A percentile compares a stretch with the other conserved stretches of the same genome.
These are phyloP conservation scores for Ictalurus furcatus DNA, from an alignment of 2,113 vertebrate species.

Conservation along the genomic window DNA sequence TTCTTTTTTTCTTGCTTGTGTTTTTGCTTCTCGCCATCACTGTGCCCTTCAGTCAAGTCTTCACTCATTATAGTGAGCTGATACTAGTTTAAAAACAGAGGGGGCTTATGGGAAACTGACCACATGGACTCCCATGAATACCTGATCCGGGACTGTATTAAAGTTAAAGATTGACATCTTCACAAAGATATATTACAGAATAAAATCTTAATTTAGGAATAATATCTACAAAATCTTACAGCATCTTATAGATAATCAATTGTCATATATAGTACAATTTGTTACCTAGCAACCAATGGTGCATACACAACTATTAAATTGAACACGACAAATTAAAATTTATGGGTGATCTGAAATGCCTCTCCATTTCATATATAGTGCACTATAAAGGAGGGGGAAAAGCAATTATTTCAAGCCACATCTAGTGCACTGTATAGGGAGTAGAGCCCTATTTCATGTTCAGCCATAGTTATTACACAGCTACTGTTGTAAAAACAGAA, in stretches of 20 bases:
- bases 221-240: background rate
- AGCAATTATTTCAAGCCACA: background rate
- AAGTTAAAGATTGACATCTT: background rate
- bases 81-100: slow-evolving; percentile 17
- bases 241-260: background rate
- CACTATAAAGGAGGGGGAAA: background rate
- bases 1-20: background rate
- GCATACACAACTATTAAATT: background rate
- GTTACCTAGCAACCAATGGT: background rate
- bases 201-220: background rate
- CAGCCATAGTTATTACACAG: background rate
- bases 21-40: background rate
- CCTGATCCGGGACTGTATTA: background rate
- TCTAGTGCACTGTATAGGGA: background rate
- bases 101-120: slow-evolving; percentile 9
- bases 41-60: background rate
- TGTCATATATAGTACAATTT: background rate
- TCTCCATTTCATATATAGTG: background rate
- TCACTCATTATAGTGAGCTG: slow-evolving; percentile 19
- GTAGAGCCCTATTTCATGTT: background rate
- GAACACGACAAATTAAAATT: background rate
- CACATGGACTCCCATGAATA: slow-evolving; percentile 32
- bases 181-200: background rate
- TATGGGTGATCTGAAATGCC: background rate
- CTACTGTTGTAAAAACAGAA: background rate